These are phyloP conservation scores for Maconellicoccus hirsutus DNA, from an alignment of 1,140 invertebrate species.

Conservation along the genomic window DNA sequence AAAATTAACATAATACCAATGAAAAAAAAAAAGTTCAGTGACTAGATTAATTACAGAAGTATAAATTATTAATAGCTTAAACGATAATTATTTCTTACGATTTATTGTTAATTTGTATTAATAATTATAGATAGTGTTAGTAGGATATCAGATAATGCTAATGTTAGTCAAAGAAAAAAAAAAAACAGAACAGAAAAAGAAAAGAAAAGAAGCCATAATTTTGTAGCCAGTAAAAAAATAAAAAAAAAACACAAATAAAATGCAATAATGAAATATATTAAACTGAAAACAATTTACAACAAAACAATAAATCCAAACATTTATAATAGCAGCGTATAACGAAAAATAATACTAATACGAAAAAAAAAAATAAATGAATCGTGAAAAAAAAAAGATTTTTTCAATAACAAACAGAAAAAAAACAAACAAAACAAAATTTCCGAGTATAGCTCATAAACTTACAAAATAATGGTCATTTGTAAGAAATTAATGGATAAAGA, in stretches of 20 bases:
- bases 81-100: constrained; percentile 14
- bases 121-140: constrained; percentile 8
- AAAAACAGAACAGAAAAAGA: neutral
- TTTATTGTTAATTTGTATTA: constrained; percentile 12
- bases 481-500: constrained; percentile 16
- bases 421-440: constrained; percentile 20
- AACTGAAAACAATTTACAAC: constrained; percentile 18
- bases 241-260: constrained; percentile 16
- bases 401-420: constrained; percentile 17
- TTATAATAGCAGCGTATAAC: constrained; percentile 18
- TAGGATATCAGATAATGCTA: constrained; percentile 20
- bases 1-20: constrained; percentile 17
- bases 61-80: constrained; percentile 20
- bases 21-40: constrained; percentile 14
- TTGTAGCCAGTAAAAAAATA: neutral
- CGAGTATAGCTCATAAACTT: constrained; percentile 18
- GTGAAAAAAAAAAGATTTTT: neutral
- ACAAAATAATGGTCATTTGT: constrained; percentile 21
- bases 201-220: neutral
- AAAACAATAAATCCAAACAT: constrained; percentile 16
- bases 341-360: constrained; percentile 21
- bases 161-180: constrained; percentile 12
- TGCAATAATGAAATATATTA: constrained; percentile 23
- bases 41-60: constrained; percentile 20
- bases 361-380: constrained; percentile 10